Base-by-base conservation (phyloP, 2,888 invertebrate genomes). In the Melikaiella ostensackeni region DNA sequence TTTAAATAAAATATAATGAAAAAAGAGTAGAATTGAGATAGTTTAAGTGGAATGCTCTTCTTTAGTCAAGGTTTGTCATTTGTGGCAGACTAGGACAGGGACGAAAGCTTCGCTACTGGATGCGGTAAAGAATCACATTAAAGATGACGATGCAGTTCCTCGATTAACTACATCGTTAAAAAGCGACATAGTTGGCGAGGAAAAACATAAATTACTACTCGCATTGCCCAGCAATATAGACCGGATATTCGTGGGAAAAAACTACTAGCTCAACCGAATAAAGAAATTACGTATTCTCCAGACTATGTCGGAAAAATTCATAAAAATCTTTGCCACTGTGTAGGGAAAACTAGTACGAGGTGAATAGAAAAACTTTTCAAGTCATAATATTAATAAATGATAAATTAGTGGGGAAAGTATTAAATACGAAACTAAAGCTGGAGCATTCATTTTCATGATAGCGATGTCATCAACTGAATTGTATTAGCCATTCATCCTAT, bases 141-240 rank as follows among this genome's bases (percentile, higher is more conserved):
- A 85, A 84, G 84, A 84, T 86, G 85, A 86, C 84, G 83, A 83
- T 83, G 84, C 81, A 84, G 83, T 86, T 82, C 83, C 84, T 83
- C 85, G 85, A 88, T 88, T 86, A 88, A 87, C 86, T 88, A 85
- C 83, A 83, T 83, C 79, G 79, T 84, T 66, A 74, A 50, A 50
- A 79, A 77, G 55, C 80, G 77, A 73, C 75, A 35, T 74, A 73
- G 77, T 80, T 78, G 75, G 79, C 46, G 75, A 63, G 74, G 50
- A 75, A 84, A 86, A 86, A 87, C 86, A 84, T 83, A 85, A 87
- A 87, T 88, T 88, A 86, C 83, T 84, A 82, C 81, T 81, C 80
- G 81, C 80, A 76, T 76, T 64, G 70, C 75, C 62, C 33, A 50
- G 57, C 74, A 55, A 62, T 74, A 74, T 59, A 59, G 74, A 59